Evolutionary conservation across 2,797 vertebrate genomes (phyloP), one percentile per base, ranked within the genome.

Genomic region (Hirundo rustica): DNA sequence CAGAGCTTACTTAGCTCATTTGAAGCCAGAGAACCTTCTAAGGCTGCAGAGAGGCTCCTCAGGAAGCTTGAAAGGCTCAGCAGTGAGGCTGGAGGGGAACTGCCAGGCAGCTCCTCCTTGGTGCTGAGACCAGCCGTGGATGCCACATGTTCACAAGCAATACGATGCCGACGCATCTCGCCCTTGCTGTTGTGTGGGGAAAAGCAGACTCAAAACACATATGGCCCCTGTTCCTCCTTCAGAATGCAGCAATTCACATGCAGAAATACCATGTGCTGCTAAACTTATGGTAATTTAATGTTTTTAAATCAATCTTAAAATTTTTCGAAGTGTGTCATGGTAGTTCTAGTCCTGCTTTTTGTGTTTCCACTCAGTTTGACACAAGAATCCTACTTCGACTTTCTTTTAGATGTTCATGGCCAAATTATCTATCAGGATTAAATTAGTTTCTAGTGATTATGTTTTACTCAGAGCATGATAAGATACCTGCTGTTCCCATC

Each of bases 21-120:
- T 83, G 91, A 83, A 86, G 85, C 68, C 70, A 88, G 50, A n/a
- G 47, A 78, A 74, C 62, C 82, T 94, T 94, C 88, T 92, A 91
- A 92, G 95, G 89, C 89, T 91, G 42, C 27, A 3, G 53, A 60
- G 70, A 93, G 73, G 50, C 79, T 94, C 50, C 76, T 30, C 4
- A 8, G 81, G 60, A 73, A 48, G 60, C 72, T 48, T 10, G 0
- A 44, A 55, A 40, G 47, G 75, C 81, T 89, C 13, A 8, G 76
- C 71, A 82, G 78, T 0, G 8, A 57, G 64, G 64, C 47, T 88
- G 8, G 45, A 78, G 85, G 30, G 66, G 57, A 84, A 32, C 67
- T 84, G 84, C 92, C 47, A 71, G 54, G 89, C 61, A 90, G 40
- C 27, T 74, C 9, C n/a, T 91, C 38, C 50, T 73, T 5, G 7